Evolutionary conservation across 1,140 invertebrate species (phyloP).

Genomic region (Drosophila albomicans): DNA sequence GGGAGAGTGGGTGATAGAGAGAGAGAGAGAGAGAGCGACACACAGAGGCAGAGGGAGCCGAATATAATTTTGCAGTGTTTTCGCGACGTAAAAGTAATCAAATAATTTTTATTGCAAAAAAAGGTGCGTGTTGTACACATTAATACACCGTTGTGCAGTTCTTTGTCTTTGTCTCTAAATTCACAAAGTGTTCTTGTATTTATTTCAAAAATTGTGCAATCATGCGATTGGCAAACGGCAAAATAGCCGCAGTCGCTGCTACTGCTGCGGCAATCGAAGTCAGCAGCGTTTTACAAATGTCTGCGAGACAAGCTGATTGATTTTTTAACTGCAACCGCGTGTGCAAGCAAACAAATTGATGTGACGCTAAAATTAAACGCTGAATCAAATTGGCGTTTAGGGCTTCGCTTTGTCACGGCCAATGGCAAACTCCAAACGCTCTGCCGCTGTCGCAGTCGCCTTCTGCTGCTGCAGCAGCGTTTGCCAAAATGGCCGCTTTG

Average conservation of each 20-base stretch:
- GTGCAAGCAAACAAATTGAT: conserved; percentile 28
- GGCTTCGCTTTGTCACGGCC: conserved; percentile 39
- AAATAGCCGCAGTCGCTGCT: conserved; percentile 1
- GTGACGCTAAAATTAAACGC: conserved; percentile 40
- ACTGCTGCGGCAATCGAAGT: conserved; percentile 22
- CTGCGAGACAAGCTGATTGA: conserved; percentile 66
- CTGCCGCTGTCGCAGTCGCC: conserved; percentile 5
- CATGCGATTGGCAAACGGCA: conserved; percentile 27
- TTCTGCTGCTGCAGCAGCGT: conserved; percentile 22
- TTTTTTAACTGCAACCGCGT: conserved; percentile 68
- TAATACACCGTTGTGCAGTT: conserved; percentile 33
- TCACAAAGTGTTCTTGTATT: conserved; percentile 1
- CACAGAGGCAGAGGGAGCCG: conserved; percentile 39
- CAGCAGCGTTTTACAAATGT: conserved; percentile 76
- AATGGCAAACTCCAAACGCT: conserved; percentile 44
- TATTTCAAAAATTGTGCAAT: conserved; percentile 62
- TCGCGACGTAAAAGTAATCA: conserved; percentile 71
- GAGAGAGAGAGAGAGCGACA: conserved; percentile 55
- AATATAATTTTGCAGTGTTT: conserved; percentile 74
- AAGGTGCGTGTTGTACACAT: conserved; percentile 62
- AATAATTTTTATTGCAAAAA: conserved; percentile 55
- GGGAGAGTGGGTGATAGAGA: conserved; percentile 33
- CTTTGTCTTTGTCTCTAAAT: conserved; percentile 28
- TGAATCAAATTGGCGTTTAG: conserved; percentile 7
- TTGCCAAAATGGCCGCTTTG: conserved; percentile 79